Conservation (phyloP, 2,888 invertebrate genomes). For the Melieria crassipennis region DNA sequence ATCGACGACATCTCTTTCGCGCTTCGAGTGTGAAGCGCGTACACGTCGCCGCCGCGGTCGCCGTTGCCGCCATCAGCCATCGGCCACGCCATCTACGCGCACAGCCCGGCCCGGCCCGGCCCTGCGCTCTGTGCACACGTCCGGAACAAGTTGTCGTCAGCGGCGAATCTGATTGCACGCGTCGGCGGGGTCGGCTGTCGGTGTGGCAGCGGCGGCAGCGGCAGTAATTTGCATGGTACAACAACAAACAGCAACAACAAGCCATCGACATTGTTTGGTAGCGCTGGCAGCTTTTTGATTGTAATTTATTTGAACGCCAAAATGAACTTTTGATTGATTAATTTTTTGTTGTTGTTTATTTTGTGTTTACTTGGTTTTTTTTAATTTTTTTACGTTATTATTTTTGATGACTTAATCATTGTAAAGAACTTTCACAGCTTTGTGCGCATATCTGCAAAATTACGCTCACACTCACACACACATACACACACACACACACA, state of each 20-base stretch:
- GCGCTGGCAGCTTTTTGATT: constrained; percentile 25
- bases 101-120: too few species aligned
- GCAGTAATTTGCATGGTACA: constrained; percentile 26
- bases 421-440: not conserved
- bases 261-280: not conserved
- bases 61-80: not conserved
- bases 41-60: not conserved
- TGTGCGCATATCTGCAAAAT: not conserved
- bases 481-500: not conserved
- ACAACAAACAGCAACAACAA: constrained; percentile 3
- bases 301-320: constrained; percentile 30
- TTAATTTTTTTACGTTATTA: constrained; percentile 1
- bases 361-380: constrained; percentile 20
- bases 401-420: constrained; percentile 25
- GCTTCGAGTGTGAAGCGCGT: constrained; percentile 13
- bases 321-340: constrained; percentile 34
- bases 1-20: constrained; percentile 30
- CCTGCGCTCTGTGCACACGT: too few species aligned
- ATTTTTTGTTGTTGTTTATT: constrained; percentile 15
- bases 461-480: not conserved
- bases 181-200: not conserved
- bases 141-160: too few species aligned
- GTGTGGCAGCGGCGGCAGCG: constrained; percentile 5
- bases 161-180: too few species aligned
- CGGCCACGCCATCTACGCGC: not conserved